Base-by-base conservation (phyloP, 1,140 invertebrate species). In the Ephestia elutella region DNA sequence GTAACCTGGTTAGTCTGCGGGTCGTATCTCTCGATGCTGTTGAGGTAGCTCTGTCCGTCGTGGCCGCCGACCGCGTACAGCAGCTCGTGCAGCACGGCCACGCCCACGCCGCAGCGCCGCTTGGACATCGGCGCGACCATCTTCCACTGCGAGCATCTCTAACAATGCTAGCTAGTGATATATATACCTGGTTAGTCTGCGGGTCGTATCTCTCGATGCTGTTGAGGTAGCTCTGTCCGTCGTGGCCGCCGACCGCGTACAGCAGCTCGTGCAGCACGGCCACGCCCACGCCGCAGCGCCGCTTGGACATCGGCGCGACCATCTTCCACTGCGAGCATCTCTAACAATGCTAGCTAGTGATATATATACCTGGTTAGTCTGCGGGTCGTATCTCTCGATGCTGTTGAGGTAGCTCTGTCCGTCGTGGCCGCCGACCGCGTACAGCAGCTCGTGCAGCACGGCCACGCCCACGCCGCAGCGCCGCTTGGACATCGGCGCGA, bases 91-190 rank as follows among this genome's bases (percentile, higher is more conserved):
- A 99, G 89, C n/a, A 99, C 98, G 49, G 97, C 97, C 13, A 99
- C 98, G 20, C 98, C 98, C 3, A 99, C 98, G 25, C 98, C 98
- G 90, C 98, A 99, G 57, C 98, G 92, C 60, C 97, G 89, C 87
- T 99, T 99, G 71, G 95, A 96, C 97, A 99, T 99, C 0, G 97
- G 96, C n/a, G 97, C 96, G 0, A 99, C 97, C 95, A 99, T 97
- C 87, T 98, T 95, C 98, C 98, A 99, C 86, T 99, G 97, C 66
- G 95, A 95, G 2, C 95, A n/a, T n/a, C n/a, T n/a, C n/a, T n/a
- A n/a, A n/a, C n/a, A n/a, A n/a, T n/a, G n/a, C n/a, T n/a, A n/a
- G n/a, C n/a, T n/a, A n/a, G n/a, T n/a, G n/a, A n/a, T n/a, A n/a
- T n/a, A n/a, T n/a, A n/a, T n/a, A 74, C 73, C 75, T 78, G 78